These are phyloP conservation scores for Brachypalpus laphriformis DNA, from an alignment of 2,888 invertebrate genomes.

Conservation along the genomic window DNA sequence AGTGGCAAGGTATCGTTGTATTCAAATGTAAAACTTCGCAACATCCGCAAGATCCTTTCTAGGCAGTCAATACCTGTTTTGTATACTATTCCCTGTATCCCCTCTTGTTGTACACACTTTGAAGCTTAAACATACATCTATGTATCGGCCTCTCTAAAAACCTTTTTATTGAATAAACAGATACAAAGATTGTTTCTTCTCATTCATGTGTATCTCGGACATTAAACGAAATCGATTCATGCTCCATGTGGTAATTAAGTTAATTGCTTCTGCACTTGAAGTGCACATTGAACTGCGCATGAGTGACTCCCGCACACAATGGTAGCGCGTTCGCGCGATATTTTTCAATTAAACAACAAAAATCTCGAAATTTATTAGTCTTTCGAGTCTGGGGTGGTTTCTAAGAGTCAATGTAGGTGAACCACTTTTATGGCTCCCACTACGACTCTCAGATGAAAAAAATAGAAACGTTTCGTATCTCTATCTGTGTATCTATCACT, in stretches of 20 bases:
- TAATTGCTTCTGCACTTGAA: slow-evolving; percentile 66
- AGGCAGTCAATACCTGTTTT: no score
- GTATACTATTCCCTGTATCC: neutral
- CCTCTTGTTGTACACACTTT: neutral
- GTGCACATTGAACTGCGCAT: slow-evolving; percentile 62
- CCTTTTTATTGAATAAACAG: slow-evolving; percentile 1
- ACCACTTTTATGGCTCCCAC: slow-evolving; percentile 22
- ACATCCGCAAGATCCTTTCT: no score
- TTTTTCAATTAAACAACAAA: slow-evolving; percentile 28
- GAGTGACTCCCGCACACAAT: slow-evolving; percentile 62
- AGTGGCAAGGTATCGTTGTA: no score
- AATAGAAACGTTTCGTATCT: slow-evolving; percentile 10
- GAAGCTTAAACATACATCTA: neutral
- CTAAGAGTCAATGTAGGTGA: slow-evolving; percentile 41
- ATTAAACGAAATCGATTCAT: slow-evolving; percentile 64
- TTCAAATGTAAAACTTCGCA: no score
- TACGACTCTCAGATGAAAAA: neutral
- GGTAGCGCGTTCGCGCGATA: neutral
- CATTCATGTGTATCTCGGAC: slow-evolving; percentile 26
- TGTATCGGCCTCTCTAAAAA: neutral
- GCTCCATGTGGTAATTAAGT: slow-evolving; percentile 70
- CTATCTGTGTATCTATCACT: slow-evolving; percentile 16
- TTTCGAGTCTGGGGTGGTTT: neutral
- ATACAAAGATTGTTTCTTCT: slow-evolving; percentile 23
- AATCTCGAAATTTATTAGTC: neutral